Evolutionary conservation across 2,888 invertebrate genomes (phyloP), one percentile per base, ranked within the genome.

Genomic region (Mechanitis messenoides): DNA sequence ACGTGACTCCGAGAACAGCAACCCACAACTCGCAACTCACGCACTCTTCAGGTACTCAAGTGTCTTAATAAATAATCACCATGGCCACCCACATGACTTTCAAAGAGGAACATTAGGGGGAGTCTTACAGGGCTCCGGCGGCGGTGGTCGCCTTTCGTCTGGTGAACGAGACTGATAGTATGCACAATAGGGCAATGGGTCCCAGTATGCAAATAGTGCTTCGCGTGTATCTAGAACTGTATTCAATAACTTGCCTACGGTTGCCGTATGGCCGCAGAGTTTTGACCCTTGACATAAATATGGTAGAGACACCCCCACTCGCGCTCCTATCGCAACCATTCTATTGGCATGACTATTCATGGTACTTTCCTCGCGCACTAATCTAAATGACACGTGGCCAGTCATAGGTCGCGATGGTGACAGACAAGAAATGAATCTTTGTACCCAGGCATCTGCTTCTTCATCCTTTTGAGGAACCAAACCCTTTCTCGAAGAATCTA

Each of bases 101-200:
- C 89, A 90, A 62, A 89, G 85, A 58, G 89, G 90, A 72, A 88
- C 85, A 68, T 87, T 87, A 2, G 90, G 89, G 45, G 90, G 90
- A 60, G 89, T 92, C 86, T 83, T 92, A 87, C 84, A 92, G 72
- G 85, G 92, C 84, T 87, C 92, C 74, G 83, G 89, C 62, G 84
- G 89, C 68, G 83, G 91, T 75, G 80, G 83, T 78, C 82, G 85
- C 74, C 81, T 80, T 67, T 84, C 85, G 38, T 81, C 84, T 50
- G 95, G 95, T 71, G 94, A 80, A 74, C 95, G 94, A 72, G 96
- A 92, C 77, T 95, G 95, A 83, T 96, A 96, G 78, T 95, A 96
- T 2, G 95, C 95, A 76, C 95, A 95, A 77, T 96, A 96, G 0
- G 96, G 96, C 72, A 96, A 78, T 4, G 96, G 96, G 77, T 96